These are phyloP conservation scores for Lasiommata megera DNA, from an alignment of 2,888 invertebrate species.

Conservation along the genomic window DNA sequence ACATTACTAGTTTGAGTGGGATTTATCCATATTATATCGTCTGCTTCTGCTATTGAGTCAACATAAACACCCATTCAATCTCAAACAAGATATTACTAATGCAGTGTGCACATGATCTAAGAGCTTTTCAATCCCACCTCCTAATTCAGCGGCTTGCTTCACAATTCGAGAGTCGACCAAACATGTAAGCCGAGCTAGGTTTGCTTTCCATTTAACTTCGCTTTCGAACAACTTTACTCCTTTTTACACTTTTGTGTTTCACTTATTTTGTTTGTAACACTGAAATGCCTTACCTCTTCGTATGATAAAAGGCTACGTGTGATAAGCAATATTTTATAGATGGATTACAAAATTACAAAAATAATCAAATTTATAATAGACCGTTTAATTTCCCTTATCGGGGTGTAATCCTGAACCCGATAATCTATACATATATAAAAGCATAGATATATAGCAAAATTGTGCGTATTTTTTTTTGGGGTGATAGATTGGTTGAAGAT, in stretches of 20 bases:
- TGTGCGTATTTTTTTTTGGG: no score
- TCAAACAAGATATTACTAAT: not conserved
- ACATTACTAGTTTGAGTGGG: no score
- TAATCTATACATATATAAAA: no score
- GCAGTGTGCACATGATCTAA: constrained; percentile 25
- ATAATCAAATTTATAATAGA: no score
- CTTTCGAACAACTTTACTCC: constrained; percentile 15
- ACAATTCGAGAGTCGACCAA: constrained; percentile 16
- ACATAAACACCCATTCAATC: not conserved
- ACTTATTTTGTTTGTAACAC: constrained; percentile 13
- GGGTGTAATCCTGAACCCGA: no score
- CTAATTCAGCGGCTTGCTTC: constrained; percentile 38
- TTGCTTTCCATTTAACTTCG: constrained; percentile 21
- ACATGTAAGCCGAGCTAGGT: constrained; percentile 21
- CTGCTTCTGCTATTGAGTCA: not conserved
- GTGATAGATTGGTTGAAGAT: no score
- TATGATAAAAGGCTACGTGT: not conserved
- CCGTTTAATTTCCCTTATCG: no score
- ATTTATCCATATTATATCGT: no score
- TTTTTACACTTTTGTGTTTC: constrained; percentile 13
- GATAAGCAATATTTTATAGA: no score
- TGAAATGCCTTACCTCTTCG: not conserved
- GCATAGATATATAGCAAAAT: no score
- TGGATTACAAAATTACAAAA: no score
- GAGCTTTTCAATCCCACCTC: constrained; percentile 44